Conservation (phyloP, 2,113 vertebrate species). For the Cettia cetti region DNA sequence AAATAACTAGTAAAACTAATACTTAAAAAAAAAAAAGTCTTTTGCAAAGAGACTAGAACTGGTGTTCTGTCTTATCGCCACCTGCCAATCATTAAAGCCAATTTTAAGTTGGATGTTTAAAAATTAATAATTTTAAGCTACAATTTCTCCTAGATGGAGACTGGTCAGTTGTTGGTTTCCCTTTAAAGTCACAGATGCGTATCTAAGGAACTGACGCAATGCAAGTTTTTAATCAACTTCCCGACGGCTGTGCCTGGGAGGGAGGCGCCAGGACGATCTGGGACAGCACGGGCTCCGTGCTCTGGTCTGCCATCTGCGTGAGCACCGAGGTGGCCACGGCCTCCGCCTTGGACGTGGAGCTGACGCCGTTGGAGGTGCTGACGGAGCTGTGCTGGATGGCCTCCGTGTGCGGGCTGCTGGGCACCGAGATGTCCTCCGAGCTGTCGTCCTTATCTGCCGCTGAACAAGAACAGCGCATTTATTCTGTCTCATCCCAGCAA, state of each 20-base stretch:
- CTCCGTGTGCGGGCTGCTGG: constrained; percentile 90
- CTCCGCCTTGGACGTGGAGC: constrained; percentile 83
- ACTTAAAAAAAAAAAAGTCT: constrained; percentile 71
- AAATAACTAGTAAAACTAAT: constrained; percentile 75
- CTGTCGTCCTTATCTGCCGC: constrained; percentile 93
- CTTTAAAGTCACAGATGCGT: constrained; percentile 76
- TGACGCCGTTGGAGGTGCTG: constrained; percentile 96
- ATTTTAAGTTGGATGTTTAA: constrained; percentile 76
- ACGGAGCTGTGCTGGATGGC: constrained; percentile 97
- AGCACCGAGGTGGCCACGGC: constrained; percentile 79
- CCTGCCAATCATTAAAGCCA: constrained; percentile 75
- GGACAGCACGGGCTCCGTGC: constrained; percentile 84
- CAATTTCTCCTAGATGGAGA: constrained; percentile 79
- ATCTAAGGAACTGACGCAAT: constrained; percentile 66
- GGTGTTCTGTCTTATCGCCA: constrained; percentile 75
- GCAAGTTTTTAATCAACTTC: constrained; percentile 86
- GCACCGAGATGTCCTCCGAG: constrained; percentile 92
- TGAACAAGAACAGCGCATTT: constrained; percentile 33
- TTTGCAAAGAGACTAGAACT: constrained; percentile 78
- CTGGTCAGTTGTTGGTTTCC: constrained; percentile 77
- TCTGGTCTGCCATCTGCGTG: constrained; percentile 85
- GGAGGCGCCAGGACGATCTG: constrained; percentile 76
- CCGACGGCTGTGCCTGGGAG: constrained; percentile 84
- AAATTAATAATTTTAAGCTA: constrained; percentile 70
- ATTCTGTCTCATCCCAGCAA: background rate